These are phyloP conservation scores for Notarius lentiginosus DNA, from an alignment of 2,113 vertebrate species.

Conservation along the genomic window DNA sequence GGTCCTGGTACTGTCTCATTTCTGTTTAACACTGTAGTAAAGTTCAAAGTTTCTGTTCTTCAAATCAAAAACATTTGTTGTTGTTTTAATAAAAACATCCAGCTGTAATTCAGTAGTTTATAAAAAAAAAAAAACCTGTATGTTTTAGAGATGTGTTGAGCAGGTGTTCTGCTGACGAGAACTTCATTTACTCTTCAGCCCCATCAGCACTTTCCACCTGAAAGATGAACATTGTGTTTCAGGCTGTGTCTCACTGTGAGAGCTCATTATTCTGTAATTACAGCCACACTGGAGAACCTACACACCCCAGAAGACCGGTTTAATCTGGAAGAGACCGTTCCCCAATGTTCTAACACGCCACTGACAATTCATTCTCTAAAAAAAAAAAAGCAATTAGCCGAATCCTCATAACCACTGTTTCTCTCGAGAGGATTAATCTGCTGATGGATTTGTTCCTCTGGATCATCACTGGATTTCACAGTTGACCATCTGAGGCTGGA, in stretches of 20 bases:
- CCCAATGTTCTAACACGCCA: no score
- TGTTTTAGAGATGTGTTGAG: not conserved
- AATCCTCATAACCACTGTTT: not conserved
- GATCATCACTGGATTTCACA: not conserved
- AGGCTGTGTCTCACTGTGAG: not conserved
- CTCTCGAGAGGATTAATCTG: not conserved
- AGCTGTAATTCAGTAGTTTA: not conserved
- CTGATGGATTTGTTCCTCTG: not conserved
- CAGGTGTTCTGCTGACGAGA: not conserved
- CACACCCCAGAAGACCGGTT: not conserved
- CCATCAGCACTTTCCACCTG: not conserved
- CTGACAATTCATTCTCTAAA: not conserved
- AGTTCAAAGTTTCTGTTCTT: no score
- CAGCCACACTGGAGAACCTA: not conserved
- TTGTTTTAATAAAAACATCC: not conserved
- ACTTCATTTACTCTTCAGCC: not conserved
- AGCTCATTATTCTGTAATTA: not conserved
- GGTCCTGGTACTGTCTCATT: no score
- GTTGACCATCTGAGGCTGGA: no score
- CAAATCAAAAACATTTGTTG: not conserved
- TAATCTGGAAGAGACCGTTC: not conserved
- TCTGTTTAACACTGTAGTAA: no score
- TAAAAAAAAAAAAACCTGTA: not conserved
- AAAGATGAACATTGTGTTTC: not conserved
- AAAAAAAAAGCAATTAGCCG: not conserved